Evolutionary conservation across 2,797 vertebrate genomes (phyloP).

Genomic region (Centroberyx gerrardi): DNA sequence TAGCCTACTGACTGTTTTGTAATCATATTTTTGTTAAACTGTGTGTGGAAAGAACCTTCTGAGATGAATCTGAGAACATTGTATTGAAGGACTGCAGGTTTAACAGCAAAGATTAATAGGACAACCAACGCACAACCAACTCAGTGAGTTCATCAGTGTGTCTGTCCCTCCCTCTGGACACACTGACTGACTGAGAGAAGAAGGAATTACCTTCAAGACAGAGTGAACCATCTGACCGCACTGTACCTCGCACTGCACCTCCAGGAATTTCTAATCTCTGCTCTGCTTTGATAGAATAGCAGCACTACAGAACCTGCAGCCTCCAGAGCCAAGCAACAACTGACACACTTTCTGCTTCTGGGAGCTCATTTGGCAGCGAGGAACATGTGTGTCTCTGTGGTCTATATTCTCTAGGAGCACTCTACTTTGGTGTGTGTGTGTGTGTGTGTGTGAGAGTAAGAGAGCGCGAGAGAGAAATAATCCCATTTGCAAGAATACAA

Average conservation of each 20-base stretch:
- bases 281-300: slow-evolving; percentile 66
- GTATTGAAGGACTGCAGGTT: too few species aligned
- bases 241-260: not conserved
- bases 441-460: not conserved
- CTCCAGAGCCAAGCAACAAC: slow-evolving; percentile 37
- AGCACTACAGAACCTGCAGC: slow-evolving; percentile 47
- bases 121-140: too few species aligned
- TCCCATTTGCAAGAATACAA: slow-evolving; percentile 35
- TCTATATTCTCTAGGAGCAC: slow-evolving; percentile 36
- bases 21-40: too few species aligned
- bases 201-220: too few species aligned
- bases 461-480: slow-evolving; percentile 36
- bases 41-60: too few species aligned
- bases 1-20: too few species aligned
- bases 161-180: too few species aligned
- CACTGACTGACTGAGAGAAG: too few species aligned
- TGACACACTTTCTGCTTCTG: slow-evolving; percentile 62
- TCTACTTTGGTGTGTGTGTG: slow-evolving; percentile 17
- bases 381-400: slow-evolving; percentile 57
- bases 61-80: too few species aligned
- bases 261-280: slow-evolving; percentile 60
- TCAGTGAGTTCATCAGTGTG: too few species aligned
- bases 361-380: slow-evolving; percentile 66
- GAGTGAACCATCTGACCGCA: too few species aligned
- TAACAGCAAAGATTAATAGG: too few species aligned